Evolutionary conservation across 2,888 invertebrate genomes (phyloP).

Genomic region (Macrophya annulata): DNA sequence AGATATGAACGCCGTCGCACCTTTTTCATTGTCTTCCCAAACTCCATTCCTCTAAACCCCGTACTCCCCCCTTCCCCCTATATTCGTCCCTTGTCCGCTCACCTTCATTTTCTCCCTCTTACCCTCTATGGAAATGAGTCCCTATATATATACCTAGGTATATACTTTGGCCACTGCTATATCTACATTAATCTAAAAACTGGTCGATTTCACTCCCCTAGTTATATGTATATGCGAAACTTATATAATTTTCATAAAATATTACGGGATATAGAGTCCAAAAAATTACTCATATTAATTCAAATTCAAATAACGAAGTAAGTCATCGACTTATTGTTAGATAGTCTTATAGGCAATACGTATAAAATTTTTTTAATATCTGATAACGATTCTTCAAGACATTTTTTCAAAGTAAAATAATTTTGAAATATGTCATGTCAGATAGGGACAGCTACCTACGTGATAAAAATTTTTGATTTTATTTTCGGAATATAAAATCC

Average conservation of each 20-base stretch:
- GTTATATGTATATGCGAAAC: background rate
- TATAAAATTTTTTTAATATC: no score
- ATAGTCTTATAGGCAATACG: no score
- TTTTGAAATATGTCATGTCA: background rate
- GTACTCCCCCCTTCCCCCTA: no score
- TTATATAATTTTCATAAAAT: background rate
- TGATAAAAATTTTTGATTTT: no score
- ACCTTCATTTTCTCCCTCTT: background rate
- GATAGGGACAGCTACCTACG: background rate
- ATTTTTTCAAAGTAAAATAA: no score
- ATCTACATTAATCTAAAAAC: background rate
- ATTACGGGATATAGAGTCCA: background rate
- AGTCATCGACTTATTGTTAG: no score
- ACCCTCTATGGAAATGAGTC: constrained; percentile 13
- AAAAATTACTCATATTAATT: background rate
- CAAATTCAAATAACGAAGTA: background rate
- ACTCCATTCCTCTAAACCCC: constrained; percentile 14
- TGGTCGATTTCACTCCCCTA: background rate
- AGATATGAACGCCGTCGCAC: constrained; percentile 43
- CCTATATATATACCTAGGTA: background rate
- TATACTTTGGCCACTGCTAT: constrained; percentile 9
- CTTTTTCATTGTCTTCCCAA: constrained; percentile 46
- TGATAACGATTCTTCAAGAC: no score
- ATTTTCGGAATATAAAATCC: no score
- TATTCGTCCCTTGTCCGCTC: constrained; percentile 10